These are phyloP conservation scores for Dendrolimus kikuchii DNA, from an alignment of 1,140 invertebrate species.

Conservation along the genomic window DNA sequence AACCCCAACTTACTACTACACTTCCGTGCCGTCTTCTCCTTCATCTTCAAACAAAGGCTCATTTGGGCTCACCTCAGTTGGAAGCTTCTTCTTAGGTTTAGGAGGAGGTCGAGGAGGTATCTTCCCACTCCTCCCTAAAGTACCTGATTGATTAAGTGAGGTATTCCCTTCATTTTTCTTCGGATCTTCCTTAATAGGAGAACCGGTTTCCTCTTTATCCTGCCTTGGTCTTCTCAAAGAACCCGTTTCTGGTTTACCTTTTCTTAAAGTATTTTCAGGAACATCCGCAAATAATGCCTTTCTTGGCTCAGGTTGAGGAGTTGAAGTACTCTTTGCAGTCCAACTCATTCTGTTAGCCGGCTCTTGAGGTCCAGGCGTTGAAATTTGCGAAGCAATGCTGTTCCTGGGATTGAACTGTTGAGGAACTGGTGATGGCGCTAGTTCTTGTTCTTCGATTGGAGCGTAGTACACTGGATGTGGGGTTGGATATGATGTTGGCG, in stretches of 20 bases:
- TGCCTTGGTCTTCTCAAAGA: slow-evolving; percentile 47
- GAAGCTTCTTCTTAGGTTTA: slow-evolving; percentile 83
- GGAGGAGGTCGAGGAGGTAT: slow-evolving; percentile 86
- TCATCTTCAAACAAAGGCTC: slow-evolving; percentile 87
- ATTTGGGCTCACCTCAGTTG: slow-evolving; percentile 63
- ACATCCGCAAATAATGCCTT: slow-evolving; percentile 43
- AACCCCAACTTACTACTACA: slow-evolving; percentile 65
- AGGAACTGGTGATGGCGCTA: slow-evolving; percentile 58
- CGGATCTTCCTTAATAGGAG: slow-evolving; percentile 53
- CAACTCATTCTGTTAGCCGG: slow-evolving; percentile 61
- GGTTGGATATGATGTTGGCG: slow-evolving; percentile 62
- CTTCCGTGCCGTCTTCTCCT: slow-evolving; percentile 89
- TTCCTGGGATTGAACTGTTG: slow-evolving; percentile 42
- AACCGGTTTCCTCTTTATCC: slow-evolving; percentile 41
- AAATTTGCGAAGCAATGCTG: slow-evolving; percentile 53
- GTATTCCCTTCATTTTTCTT: slow-evolving; percentile 48
- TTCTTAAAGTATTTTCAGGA: slow-evolving; percentile 44
- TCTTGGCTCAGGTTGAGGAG: slow-evolving; percentile 53
- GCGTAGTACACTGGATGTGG: slow-evolving; percentile 71
- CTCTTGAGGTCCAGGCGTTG: slow-evolving; percentile 57
- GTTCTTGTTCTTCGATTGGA: slow-evolving; percentile 78
- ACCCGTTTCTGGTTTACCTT: slow-evolving; percentile 61
- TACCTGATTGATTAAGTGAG: slow-evolving; percentile 52
- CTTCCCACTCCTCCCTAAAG: slow-evolving; percentile 73
- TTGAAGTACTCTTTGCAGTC: slow-evolving; percentile 66